phyloP scores from a whole-genome alignment of 1,140 invertebrate genomes.

The Caenorhabditis latens region DNA sequence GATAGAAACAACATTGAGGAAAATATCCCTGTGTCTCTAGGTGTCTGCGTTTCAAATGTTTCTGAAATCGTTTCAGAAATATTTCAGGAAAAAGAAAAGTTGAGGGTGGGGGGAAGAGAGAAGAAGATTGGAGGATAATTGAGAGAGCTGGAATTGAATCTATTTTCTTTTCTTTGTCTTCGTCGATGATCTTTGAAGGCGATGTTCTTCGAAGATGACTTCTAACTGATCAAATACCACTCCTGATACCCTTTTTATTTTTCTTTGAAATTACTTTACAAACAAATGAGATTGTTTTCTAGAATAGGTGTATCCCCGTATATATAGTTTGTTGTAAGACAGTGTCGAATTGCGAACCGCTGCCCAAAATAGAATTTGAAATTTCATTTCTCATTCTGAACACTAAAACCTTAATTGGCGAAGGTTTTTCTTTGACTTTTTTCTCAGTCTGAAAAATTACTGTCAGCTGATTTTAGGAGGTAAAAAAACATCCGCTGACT shows the following conservation, averaged over 20 bases:
- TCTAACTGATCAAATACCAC: conserved; percentile 27
- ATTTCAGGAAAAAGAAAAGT: neutral
- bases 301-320: neutral
- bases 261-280: conserved; percentile 32
- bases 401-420: neutral
- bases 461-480: too few relatives aligned
- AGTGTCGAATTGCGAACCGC: neutral
- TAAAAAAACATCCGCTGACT: neutral
- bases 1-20: neutral
- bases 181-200: conserved; percentile 19
- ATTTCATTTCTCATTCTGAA: conserved; percentile 2
- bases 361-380: neutral
- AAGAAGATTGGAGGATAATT: neutral
- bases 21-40: neutral
- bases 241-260: conserved; percentile 10
- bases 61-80: conserved; percentile 14
- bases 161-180: neutral
- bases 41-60: conserved; percentile 27
- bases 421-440: too few relatives aligned
- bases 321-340: neutral
- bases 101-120: neutral
- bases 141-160: neutral
- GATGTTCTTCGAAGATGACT: conserved; percentile 41
- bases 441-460: too few relatives aligned
- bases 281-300: conserved; percentile 31